Percentiles rank a stretch among this genome's conserved stretches.
Evolutionary conservation across 2,888 invertebrate species (phyloP).

Genomic region (Chloroclysta siterata): DNA sequence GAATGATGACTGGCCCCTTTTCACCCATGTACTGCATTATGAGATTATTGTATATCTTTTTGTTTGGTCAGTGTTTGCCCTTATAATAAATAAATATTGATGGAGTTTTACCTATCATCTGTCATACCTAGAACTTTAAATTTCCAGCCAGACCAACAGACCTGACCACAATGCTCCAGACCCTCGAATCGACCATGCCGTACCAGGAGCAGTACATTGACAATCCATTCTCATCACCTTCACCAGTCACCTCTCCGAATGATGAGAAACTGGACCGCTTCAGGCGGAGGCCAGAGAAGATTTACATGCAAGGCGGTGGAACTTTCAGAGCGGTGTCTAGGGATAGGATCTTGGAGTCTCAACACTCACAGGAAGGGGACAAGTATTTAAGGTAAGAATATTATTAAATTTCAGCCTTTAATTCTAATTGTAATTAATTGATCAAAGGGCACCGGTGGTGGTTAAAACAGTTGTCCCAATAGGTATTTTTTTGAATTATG

Average conservation of each 20-base stretch:
- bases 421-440: no score
- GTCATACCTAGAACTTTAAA: neutral
- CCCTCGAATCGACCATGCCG: constrained; percentile 70
- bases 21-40: no score
- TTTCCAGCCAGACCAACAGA: constrained; percentile 77
- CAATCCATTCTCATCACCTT: constrained; percentile 82
- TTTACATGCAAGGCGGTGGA: constrained; percentile 80
- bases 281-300: constrained; percentile 71
- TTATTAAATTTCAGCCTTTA: neutral
- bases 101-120: no score
- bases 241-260: constrained; percentile 79
- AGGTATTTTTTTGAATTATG: no score
- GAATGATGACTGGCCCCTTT: no score
- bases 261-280: constrained; percentile 75
- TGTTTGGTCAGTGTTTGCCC: no score
- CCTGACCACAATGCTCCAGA: constrained; percentile 74
- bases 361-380: constrained; percentile 73
- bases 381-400: constrained; percentile 78
- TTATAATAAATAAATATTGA: no score
- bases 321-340: constrained; percentile 77
- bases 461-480: no score
- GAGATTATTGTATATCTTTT: no score
- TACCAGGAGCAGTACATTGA: constrained; percentile 80
- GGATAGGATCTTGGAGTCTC: constrained; percentile 75
- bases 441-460: no score